Evolutionary conservation across 2,113 vertebrate species (phyloP).

Genomic region (Tetrax tetrax): DNA sequence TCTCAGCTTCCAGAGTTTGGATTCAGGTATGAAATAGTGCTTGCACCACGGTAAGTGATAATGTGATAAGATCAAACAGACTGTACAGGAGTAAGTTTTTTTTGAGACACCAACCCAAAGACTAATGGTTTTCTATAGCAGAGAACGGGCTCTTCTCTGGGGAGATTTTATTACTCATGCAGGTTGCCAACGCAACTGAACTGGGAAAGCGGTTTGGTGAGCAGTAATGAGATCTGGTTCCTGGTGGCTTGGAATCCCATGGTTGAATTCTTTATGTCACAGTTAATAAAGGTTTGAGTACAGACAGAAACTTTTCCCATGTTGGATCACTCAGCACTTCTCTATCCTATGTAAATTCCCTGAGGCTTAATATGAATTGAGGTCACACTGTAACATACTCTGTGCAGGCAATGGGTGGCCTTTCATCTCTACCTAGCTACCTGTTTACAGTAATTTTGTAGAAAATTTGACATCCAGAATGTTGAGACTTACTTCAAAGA

Average conservation of each 20-base stretch:
- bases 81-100: background rate
- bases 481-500: conserved; percentile 7
- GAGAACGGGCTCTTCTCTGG: background rate
- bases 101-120: background rate
- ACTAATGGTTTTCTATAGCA: background rate
- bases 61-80: background rate
- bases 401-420: background rate
- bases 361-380: background rate
- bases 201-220: background rate
- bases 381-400: background rate
- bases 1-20: background rate
- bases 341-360: background rate
- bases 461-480: background rate
- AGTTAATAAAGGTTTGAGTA: background rate
- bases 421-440: conserved; percentile 12
- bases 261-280: background rate
- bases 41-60: background rate
- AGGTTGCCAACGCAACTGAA: background rate
- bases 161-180: background rate
- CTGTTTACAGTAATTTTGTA: background rate
- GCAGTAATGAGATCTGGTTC: background rate
- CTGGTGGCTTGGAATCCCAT: background rate
- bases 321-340: background rate
- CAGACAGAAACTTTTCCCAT: background rate
- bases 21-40: background rate